Percentiles rank a stretch among this genome's conserved stretches.
Conservation (phyloP, 1,140 invertebrate genomes). For the Aplysia californica region DNA sequence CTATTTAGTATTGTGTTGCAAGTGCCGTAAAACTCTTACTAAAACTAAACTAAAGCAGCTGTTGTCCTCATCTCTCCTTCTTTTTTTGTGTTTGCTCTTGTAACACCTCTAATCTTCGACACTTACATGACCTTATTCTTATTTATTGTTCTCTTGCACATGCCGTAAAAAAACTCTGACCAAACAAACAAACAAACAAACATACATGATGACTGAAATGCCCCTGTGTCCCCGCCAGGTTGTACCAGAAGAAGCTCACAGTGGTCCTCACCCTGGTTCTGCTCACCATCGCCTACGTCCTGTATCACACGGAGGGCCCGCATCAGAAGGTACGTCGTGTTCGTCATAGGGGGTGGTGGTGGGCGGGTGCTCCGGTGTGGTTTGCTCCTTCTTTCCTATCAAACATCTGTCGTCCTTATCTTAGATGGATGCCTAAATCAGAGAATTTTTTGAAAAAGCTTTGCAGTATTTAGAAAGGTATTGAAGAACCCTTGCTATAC, state of each 20-base stretch:
- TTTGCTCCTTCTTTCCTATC: no score
- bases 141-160: background rate
- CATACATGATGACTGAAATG: background rate
- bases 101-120: no score
- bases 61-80: no score
- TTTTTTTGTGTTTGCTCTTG: no score
- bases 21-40: no score
- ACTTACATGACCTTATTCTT: no score
- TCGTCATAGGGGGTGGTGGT: background rate
- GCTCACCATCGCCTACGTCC: constrained; percentile 66
- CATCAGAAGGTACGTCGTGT: constrained; percentile 72
- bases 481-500: background rate
- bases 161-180: background rate
- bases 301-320: constrained; percentile 71
- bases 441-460: background rate
- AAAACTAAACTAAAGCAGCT: no score
- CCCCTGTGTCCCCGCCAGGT: constrained; percentile 51
- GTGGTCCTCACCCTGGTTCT: constrained; percentile 61
- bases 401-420: no score
- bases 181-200: background rate
- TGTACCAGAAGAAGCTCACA: constrained; percentile 63
- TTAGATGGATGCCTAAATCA: background rate
- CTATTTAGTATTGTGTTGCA: no score
- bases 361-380: background rate
- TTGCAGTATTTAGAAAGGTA: background rate